phyloP scores from a whole-genome alignment of 1,140 invertebrate genomes.

The Lepidurus packardi region DNA sequence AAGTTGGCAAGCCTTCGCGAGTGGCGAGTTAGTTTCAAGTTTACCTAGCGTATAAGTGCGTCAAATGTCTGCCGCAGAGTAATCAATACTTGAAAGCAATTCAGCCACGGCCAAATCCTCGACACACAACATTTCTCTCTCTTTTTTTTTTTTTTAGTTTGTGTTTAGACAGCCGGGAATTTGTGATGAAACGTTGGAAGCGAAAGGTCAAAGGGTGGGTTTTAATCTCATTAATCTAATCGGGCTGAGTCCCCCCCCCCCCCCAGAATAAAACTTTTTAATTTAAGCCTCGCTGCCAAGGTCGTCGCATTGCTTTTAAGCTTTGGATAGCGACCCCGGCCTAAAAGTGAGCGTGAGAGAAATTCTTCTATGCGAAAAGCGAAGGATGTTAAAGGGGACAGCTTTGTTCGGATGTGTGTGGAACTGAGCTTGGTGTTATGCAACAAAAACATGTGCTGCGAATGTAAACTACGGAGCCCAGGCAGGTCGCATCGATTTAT shows the following conservation, averaged over 20 bases:
- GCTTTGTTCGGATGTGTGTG: background rate
- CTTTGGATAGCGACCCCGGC: no score
- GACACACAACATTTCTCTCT: background rate
- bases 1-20: background rate
- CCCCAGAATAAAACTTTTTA: background rate
- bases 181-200: background rate
- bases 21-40: background rate
- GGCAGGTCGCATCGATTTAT: background rate
- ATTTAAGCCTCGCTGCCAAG: background rate
- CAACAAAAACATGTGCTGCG: background rate
- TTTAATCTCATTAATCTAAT: constrained; percentile 5
- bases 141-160: background rate
- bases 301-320: background rate
- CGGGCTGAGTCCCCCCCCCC: background rate
- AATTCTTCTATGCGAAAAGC: background rate
- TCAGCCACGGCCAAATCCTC: background rate
- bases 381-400: background rate
- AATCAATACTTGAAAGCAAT: constrained; percentile 15
- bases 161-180: background rate
- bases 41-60: background rate
- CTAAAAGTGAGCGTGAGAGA: background rate
- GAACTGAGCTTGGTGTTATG: background rate
- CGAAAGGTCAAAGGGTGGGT: background rate
- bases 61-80: constrained; percentile 1
- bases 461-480: background rate